Percentiles rank a stretch among this genome's conserved stretches.
Evolutionary conservation across 1,140 invertebrate genomes (phyloP).

Genomic region (Meloidogyne floridensis): DNA sequence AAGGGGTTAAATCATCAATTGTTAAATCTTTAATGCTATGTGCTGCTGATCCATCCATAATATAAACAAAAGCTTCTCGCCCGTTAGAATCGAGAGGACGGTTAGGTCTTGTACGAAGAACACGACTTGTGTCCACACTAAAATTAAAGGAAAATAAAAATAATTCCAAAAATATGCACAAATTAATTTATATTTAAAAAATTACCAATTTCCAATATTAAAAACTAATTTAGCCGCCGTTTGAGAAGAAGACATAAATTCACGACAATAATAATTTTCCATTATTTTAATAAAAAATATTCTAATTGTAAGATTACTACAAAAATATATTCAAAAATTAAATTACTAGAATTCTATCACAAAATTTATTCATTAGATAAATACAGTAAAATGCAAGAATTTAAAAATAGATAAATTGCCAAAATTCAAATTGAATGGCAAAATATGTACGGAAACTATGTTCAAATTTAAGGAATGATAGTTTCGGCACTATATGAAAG

Average conservation of each 20-base stretch:
- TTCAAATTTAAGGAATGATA: too few species aligned
- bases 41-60: slow-evolving; percentile 31
- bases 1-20: slow-evolving; percentile 40
- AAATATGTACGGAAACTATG: too few species aligned
- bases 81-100: slow-evolving; percentile 36
- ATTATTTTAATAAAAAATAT: slow-evolving; percentile 17
- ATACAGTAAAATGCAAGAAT: too few species aligned
- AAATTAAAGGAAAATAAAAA: background rate
- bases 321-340: too few species aligned
- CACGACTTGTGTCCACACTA: slow-evolving; percentile 34
- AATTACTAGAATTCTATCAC: too few species aligned
- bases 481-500: too few species aligned
- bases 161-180: background rate
- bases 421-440: too few species aligned
- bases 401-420: too few species aligned
- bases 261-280: slow-evolving; percentile 37
- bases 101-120: slow-evolving; percentile 31
- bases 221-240: slow-evolving; percentile 35
- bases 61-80: slow-evolving; percentile 34
- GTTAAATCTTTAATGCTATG: slow-evolving; percentile 38
- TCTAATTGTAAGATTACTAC: too few species aligned
- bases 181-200: background rate
- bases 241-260: slow-evolving; percentile 37
- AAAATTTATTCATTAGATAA: too few species aligned
- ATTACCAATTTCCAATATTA: slow-evolving; percentile 40